Conservation (phyloP, 2,888 invertebrate species). For the Atrina japonica region DNA sequence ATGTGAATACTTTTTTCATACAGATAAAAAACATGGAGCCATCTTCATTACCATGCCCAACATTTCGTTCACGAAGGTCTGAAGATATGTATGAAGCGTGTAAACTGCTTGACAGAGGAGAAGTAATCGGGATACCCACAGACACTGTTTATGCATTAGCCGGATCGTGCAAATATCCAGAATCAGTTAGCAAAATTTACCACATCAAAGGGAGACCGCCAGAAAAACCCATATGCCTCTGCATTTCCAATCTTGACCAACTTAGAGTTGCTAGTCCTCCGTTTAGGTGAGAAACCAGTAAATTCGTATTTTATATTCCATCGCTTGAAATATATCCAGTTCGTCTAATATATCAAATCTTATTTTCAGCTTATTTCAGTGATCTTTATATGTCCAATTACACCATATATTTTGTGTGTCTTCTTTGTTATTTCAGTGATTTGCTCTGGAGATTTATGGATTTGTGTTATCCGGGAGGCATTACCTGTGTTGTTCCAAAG, state of each 20-base stretch:
- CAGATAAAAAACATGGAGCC: constrained; percentile 10
- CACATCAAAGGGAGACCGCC: constrained; percentile 64
- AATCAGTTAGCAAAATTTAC: constrained; percentile 60
- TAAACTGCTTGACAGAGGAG: constrained; percentile 55
- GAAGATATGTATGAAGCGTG: constrained; percentile 54
- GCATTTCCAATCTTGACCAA: constrained; percentile 64
- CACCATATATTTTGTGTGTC: background rate
- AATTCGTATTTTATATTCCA: no score
- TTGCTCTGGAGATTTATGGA: constrained; percentile 66
- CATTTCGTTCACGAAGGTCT: constrained; percentile 58
- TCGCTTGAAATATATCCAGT: no score
- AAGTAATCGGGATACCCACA: constrained; percentile 63
- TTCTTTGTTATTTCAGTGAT: constrained; percentile 44
- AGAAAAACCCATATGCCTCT: constrained; percentile 69
- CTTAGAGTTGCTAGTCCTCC: constrained; percentile 55
- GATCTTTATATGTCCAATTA: background rate
- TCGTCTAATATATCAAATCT: no score
- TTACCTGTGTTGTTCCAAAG: constrained; percentile 66
- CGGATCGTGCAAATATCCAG: constrained; percentile 63
- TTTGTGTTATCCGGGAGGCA: constrained; percentile 63
- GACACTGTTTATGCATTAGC: constrained; percentile 67
- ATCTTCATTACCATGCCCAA: constrained; percentile 44
- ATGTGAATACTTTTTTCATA: background rate
- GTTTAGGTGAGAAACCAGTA: constrained; percentile 43
- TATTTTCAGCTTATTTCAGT: background rate